phyloP scores from a whole-genome alignment of 2,113 vertebrate genomes.

The Rhodinocichla rosea region DNA sequence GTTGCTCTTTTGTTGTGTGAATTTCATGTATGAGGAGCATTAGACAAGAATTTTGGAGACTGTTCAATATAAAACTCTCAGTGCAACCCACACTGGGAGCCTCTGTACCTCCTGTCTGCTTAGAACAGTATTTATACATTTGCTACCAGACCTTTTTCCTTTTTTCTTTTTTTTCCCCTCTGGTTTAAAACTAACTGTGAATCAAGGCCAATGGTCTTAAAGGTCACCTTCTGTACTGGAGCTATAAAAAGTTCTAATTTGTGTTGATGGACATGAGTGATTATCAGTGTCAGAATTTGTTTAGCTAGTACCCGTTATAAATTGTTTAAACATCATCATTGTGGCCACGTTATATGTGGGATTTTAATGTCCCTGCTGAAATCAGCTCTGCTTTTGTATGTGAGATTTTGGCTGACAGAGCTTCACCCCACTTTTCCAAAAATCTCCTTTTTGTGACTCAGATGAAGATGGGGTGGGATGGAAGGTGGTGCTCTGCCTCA shows the following conservation, averaged over 20 bases:
- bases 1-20: background rate
- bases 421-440: background rate
- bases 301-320: slow-evolving; percentile 19
- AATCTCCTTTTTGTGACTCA: background rate
- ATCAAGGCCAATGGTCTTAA: slow-evolving; percentile 47
- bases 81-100: background rate
- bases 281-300: slow-evolving; percentile 54
- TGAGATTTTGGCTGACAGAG: background rate
- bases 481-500: background rate
- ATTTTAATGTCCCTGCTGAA: background rate
- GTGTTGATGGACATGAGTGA: slow-evolving; percentile 50
- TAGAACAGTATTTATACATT: background rate
- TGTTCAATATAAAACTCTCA: background rate
- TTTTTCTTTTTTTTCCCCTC: background rate
- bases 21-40: background rate
- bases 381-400: background rate
- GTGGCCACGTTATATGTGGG: background rate
- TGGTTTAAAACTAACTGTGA: background rate
- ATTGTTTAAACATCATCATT: slow-evolving; percentile 1
- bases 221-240: slow-evolving; percentile 57
- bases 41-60: background rate
- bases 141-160: background rate
- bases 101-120: background rate
- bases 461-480: background rate
- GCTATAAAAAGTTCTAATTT: slow-evolving; percentile 57